These are phyloP conservation scores for Paracyprichromis sp. DNA, from an alignment of 2,113 vertebrate genomes.

Conservation along the genomic window DNA sequence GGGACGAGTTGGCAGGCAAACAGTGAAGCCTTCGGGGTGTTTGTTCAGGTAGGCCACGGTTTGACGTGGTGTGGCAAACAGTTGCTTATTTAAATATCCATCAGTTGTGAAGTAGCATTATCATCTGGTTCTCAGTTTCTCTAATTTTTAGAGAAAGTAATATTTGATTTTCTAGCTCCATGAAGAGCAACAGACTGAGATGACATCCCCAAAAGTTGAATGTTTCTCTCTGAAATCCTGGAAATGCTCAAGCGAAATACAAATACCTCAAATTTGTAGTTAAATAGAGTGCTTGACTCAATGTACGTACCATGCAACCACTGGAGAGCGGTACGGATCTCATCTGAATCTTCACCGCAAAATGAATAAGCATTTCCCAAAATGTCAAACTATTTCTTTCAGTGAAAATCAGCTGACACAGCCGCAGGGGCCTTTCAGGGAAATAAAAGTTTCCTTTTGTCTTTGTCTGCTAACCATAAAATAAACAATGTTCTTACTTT, in stretches of 20 bases:
- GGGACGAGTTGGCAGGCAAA: not conserved
- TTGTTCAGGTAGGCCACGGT: not conserved
- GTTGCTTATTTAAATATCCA: not conserved
- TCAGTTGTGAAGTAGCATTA: not conserved
- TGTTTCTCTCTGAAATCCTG: not conserved
- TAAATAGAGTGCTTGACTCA: not conserved
- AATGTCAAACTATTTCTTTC: not conserved
- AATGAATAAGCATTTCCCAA: not conserved
- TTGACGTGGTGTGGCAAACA: not conserved
- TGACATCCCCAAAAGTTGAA: not conserved
- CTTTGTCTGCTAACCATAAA: slow-evolving; percentile 13
- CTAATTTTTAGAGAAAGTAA: not conserved
- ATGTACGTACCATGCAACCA: not conserved
- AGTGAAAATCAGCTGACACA: not conserved
- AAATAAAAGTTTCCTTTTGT: not conserved
- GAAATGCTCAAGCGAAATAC: not conserved
- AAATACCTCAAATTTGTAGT: not conserved
- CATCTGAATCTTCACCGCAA: not conserved
- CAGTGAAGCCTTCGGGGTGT: not conserved
- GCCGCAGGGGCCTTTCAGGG: not conserved
- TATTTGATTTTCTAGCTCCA: not conserved
- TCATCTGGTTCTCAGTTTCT: not conserved
- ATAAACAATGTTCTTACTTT: slow-evolving; percentile 14
- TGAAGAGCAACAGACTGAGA: not conserved
- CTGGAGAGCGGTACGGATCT: not conserved